Conservation (phyloP, 2,888 invertebrate genomes). For the Eremobia ochroleuca region DNA sequence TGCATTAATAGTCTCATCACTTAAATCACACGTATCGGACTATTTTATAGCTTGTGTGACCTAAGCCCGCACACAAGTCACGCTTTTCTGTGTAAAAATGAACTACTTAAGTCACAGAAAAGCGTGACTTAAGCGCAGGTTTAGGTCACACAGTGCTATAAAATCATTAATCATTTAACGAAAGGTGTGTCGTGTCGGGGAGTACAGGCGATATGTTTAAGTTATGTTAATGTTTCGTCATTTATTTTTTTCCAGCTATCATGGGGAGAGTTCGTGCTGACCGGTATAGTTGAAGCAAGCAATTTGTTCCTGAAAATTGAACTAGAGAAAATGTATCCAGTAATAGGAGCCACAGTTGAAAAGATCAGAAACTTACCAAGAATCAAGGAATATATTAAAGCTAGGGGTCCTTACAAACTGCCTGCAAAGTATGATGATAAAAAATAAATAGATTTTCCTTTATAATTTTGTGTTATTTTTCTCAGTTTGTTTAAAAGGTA, state of each 20-base stretch:
- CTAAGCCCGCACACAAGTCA: too few species aligned
- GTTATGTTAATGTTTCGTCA: background rate
- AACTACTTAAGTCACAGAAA: too few species aligned
- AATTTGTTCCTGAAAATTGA: constrained; percentile 44
- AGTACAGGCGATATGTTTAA: background rate
- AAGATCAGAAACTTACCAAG: constrained; percentile 46
- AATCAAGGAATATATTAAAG: constrained; percentile 39
- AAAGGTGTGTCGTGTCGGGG: background rate
- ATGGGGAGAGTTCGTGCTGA: constrained; percentile 40
- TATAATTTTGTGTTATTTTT: background rate
- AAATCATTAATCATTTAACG: too few species aligned
- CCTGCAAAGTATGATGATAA: constrained; percentile 33
- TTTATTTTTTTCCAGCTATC: constrained; percentile 24
- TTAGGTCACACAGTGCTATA: too few species aligned
- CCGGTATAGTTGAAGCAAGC: constrained; percentile 32
- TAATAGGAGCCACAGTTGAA: constrained; percentile 18
- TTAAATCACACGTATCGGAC: too few species aligned
- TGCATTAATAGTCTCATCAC: too few species aligned
- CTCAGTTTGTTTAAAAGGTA: background rate
- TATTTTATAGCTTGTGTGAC: too few species aligned
- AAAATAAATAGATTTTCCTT: constrained; percentile 19
- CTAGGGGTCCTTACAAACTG: constrained; percentile 31
- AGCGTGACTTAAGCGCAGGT: too few species aligned
- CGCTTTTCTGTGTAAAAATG: too few species aligned
- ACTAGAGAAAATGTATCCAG: constrained; percentile 39